Conservation (phyloP, 2,888 invertebrate species). For the Phania funesta region DNA sequence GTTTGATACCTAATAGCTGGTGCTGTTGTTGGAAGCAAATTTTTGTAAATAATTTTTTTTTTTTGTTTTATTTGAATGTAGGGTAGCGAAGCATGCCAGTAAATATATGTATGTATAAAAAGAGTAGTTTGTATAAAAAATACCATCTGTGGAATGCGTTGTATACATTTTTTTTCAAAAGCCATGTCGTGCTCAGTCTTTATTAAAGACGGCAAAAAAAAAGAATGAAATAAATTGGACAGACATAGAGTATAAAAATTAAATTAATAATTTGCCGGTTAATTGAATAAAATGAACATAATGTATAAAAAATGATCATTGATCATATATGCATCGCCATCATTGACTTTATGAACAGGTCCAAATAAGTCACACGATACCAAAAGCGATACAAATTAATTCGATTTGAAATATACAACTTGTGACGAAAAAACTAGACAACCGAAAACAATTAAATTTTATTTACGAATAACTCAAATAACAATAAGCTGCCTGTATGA, state of each 20-base stretch:
- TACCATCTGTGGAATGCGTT: too few relatives aligned
- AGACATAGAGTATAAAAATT: background rate
- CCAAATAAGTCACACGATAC: conserved; percentile 46
- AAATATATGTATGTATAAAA: too few relatives aligned
- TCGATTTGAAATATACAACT: background rate
- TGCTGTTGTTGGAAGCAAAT: too few relatives aligned
- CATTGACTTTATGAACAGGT: conserved; percentile 6
- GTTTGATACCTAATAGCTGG: too few relatives aligned
- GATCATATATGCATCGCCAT: background rate
- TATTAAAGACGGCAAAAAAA: background rate
- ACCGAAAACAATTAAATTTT: background rate
- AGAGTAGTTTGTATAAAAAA: too few relatives aligned
- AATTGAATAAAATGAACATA: conserved; percentile 50
- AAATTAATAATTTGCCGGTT: conserved; percentile 56
- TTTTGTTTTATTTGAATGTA: too few relatives aligned
- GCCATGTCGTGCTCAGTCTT: background rate
- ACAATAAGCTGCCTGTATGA: background rate
- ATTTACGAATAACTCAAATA: background rate
- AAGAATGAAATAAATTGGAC: background rate
- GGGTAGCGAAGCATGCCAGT: too few relatives aligned
- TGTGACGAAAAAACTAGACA: background rate
- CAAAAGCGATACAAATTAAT: conserved; percentile 11
- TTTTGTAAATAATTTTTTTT: too few relatives aligned
- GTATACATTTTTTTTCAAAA: background rate
- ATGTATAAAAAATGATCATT: conserved; percentile 7